Percentiles rank a stretch among this genome's conserved stretches.
These are phyloP conservation scores for Trichopoda pennipes DNA, from an alignment of 2,888 invertebrate genomes.

Conservation along the genomic window DNA sequence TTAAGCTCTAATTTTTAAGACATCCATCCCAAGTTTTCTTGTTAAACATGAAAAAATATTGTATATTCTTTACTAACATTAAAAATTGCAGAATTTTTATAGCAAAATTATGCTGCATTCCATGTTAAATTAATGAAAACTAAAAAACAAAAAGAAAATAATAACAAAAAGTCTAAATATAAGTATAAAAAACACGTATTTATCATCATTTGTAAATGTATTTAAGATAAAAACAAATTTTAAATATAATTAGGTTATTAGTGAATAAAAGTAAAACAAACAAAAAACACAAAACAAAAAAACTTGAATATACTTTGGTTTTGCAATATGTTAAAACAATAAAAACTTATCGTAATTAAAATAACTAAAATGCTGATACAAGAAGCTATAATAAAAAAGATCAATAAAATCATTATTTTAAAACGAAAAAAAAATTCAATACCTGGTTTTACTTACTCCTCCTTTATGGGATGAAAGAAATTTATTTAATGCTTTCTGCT, in stretches of 20 bases:
- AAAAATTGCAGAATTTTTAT: slow-evolving; percentile 57
- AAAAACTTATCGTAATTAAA: slow-evolving; percentile 64
- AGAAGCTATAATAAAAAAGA: too few relatives aligned
- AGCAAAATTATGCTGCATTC: slow-evolving; percentile 77
- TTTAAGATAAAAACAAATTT: slow-evolving; percentile 23
- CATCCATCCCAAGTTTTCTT: slow-evolving; percentile 37
- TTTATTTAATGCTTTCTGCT: too few relatives aligned
- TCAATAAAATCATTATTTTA: slow-evolving; percentile 54
- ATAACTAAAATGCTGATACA: slow-evolving; percentile 55
- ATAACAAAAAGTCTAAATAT: slow-evolving; percentile 43
- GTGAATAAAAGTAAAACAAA: slow-evolving; percentile 51
- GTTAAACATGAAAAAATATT: slow-evolving; percentile 11
- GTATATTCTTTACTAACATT: slow-evolving; percentile 1
- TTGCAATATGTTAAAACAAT: slow-evolving; percentile 74
- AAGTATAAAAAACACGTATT: slow-evolving; percentile 23
- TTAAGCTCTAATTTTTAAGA: slow-evolving; percentile 45
- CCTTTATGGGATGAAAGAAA: too few relatives aligned
- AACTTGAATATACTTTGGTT: slow-evolving; percentile 69
- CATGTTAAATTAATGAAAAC: slow-evolving; percentile 76
- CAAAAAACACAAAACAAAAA: too few relatives aligned
- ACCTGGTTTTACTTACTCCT: background rate
- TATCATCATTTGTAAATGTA: slow-evolving; percentile 60
- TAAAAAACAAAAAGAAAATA: slow-evolving; percentile 28
- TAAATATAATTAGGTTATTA: slow-evolving; percentile 60
- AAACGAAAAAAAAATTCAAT: slow-evolving; percentile 39